Evolutionary conservation across 2,888 invertebrate species (phyloP).

Genomic region (Zaprionus bogoriensis): DNA sequence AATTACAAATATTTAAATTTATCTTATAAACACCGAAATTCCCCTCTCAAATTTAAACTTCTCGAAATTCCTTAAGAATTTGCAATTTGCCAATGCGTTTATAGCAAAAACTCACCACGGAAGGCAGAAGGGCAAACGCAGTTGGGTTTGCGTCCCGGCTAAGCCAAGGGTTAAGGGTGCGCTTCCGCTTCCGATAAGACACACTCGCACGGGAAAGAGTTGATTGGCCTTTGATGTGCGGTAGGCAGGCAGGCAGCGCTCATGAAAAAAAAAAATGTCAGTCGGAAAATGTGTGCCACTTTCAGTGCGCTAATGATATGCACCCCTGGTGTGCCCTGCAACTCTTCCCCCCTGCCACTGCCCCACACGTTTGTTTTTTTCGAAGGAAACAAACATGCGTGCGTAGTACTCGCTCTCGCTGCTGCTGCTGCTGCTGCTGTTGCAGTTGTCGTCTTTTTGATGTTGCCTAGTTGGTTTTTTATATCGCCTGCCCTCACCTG

Average conservation of each 20-base stretch:
- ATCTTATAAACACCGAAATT: too few relatives aligned
- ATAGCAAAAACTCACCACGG: slow-evolving; percentile 27
- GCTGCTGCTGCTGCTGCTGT: slow-evolving; percentile 32
- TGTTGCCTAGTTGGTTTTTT: slow-evolving; percentile 41
- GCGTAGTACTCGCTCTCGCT: slow-evolving; percentile 34
- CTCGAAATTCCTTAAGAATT: too few relatives aligned
- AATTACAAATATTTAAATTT: too few relatives aligned
- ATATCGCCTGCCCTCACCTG: slow-evolving; percentile 61
- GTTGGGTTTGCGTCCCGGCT: slow-evolving; percentile 36
- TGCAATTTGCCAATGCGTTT: slow-evolving; percentile 25
- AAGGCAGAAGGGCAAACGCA: background rate
- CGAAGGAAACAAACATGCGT: slow-evolving; percentile 73
- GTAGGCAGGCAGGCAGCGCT: slow-evolving; percentile 16
- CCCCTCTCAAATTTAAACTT: too few relatives aligned
- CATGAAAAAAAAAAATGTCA: slow-evolving; percentile 55
- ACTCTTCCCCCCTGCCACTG: background rate
- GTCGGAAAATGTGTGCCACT: slow-evolving; percentile 73
- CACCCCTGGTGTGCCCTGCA: slow-evolving; percentile 68
- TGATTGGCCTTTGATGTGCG: slow-evolving; percentile 76
- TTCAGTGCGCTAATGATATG: slow-evolving; percentile 77
- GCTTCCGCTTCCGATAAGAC: slow-evolving; percentile 75
- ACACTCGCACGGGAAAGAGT: slow-evolving; percentile 44
- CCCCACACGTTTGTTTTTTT: slow-evolving; percentile 41
- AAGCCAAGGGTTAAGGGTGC: slow-evolving; percentile 51
- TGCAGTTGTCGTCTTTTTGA: slow-evolving; percentile 57